These are phyloP conservation scores for Reticulitermes lucifugus DNA, from an alignment of 2,888 invertebrate genomes.

Conservation along the genomic window DNA sequence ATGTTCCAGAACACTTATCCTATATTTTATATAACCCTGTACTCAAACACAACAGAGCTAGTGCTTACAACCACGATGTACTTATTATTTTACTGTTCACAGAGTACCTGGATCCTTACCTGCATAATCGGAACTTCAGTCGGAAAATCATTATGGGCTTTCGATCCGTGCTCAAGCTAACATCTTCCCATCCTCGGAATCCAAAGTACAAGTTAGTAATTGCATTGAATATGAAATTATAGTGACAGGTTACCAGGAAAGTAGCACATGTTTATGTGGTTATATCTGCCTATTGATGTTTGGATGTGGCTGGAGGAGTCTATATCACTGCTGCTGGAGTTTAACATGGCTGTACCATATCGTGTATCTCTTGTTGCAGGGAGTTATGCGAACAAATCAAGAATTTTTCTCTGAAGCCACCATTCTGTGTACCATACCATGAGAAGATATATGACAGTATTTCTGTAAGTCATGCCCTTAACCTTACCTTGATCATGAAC, in stretches of 20 bases:
- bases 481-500: no score
- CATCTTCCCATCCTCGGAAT: slow-evolving; percentile 81
- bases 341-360: not conserved
- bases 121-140: slow-evolving; percentile 57
- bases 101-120: slow-evolving; percentile 79
- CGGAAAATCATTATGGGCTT: slow-evolving; percentile 66
- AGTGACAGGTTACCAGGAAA: no score
- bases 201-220: slow-evolving; percentile 77
- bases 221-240: no score
- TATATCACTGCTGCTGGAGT: no score
- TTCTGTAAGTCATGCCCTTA: slow-evolving; percentile 67
- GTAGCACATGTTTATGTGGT: no score
- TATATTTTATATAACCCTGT: no score
- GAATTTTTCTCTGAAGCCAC: slow-evolving; percentile 75
- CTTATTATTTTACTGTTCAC: slow-evolving; percentile 54
- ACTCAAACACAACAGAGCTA: no score
- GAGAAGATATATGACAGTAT: slow-evolving; percentile 78
- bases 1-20: no score
- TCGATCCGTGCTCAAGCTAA: slow-evolving; percentile 82
- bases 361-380: slow-evolving; percentile 63
- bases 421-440: slow-evolving; percentile 84
- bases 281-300: no score
- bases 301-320: no score
- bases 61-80: no score
- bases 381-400: slow-evolving; percentile 78